Evolutionary conservation across 2,797 vertebrate genomes (phyloP), one percentile per base, ranked within the genome.

Genomic region (Mormyrus proboscirostris): DNA sequence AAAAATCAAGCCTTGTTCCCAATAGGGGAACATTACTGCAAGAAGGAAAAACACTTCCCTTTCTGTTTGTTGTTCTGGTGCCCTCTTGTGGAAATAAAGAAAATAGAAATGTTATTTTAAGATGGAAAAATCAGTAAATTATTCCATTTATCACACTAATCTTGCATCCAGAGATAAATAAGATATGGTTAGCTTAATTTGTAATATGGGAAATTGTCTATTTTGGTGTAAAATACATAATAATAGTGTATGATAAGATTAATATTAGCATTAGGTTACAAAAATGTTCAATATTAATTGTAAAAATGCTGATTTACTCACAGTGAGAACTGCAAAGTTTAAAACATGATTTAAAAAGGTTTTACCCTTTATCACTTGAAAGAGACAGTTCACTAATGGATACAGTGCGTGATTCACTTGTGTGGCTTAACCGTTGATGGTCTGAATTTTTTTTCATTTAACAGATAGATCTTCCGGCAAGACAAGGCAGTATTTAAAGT

Each of bases 31-130:
- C 89, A 88, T 89, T 88, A 88, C 90, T 91, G 89, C 47, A 6
- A 49, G 19, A 89, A 87, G 8, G 76, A 90, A 84, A 84, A 85
- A 76, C 49, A 85, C 29, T 3, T 50, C 4, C 9, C 55, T 9
- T 59, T 25, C 16, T 9, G 0, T 29, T 12, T 38, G 38, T 19
- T 84, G 76, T 44, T 50, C 88, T 90, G 87, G 90, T 49, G 88
- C 92, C 91, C 93, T 92, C 93, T 84, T 86, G 89, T 92, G 93
- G 90, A 88, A 57, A 65, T 19, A 38, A 65, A 51, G 50, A 29
- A 47, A 69, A 65, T 3, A 86, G 22, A 55, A 69, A 8, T 29
- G 12, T 29, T 12, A 69, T 69, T 69, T 69, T 14, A 16, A 41
- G 5, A 9, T 29, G 79, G 12, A 5, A 44, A 82, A 57, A 25